phyloP scores from a whole-genome alignment of 2,797 vertebrate genomes.

The Mycteria americana region DNA sequence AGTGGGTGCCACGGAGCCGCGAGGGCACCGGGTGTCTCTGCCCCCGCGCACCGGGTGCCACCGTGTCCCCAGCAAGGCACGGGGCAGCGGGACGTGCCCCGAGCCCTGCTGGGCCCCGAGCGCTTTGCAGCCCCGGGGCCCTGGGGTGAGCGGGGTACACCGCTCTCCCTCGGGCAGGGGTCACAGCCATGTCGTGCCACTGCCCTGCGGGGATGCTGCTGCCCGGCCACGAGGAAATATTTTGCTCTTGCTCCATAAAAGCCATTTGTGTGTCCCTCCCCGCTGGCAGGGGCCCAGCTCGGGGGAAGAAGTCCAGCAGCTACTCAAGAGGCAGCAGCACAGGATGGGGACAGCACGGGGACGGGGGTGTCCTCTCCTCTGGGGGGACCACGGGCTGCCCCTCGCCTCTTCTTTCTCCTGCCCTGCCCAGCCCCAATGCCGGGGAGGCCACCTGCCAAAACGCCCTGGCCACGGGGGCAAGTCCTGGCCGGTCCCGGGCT shows the following conservation, averaged over 20 bases:
- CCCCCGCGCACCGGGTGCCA: accelerated
- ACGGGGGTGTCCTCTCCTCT: not conserved
- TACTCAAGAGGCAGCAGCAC: not conserved
- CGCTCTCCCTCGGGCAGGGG: not conserved
- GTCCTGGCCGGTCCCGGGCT: not conserved
- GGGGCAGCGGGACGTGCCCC: not conserved
- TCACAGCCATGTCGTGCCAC: not conserved
- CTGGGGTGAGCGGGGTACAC: accelerated
- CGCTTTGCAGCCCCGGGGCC: not conserved
- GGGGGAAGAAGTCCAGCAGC: not conserved
- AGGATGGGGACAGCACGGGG: not conserved
- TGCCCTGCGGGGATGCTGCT: not conserved
- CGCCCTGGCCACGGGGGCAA: not conserved
- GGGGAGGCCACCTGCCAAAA: not conserved
- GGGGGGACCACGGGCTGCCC: not conserved
- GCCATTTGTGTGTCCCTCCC: not conserved
- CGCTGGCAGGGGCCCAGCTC: not conserved
- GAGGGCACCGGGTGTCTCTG: not conserved
- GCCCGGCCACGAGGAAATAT: not conserved
- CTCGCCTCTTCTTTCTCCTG: not conserved
- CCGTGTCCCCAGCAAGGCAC: not conserved
- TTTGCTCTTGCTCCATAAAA: not conserved
- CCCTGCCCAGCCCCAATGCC: not conserved
- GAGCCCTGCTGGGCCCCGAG: not conserved
- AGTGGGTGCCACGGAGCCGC: accelerated